These are phyloP conservation scores for Drosophila sordidapex DNA, from an alignment of 2,888 invertebrate genomes.

Conservation along the genomic window DNA sequence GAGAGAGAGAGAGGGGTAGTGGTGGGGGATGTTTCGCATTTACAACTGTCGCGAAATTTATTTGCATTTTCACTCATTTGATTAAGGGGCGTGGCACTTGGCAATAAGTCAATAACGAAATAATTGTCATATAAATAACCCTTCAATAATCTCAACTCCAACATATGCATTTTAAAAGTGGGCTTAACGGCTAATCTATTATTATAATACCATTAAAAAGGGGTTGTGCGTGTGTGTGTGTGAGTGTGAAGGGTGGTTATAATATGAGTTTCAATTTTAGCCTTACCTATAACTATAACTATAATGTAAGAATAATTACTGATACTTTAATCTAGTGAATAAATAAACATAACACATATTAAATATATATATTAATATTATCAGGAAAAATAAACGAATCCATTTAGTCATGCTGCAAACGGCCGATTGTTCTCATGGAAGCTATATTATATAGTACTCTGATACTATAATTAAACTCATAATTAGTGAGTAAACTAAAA, in stretches of 20 bases:
- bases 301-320: neutral
- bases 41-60: slow-evolving; percentile 54
- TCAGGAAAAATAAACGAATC: neutral
- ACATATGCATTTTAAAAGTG: slow-evolving; percentile 40
- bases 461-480: neutral
- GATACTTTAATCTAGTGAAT: neutral
- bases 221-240: slow-evolving; percentile 3
- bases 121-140: slow-evolving; percentile 58
- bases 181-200: slow-evolving; percentile 36
- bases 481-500: neutral
- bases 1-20: neutral
- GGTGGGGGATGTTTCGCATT: neutral
- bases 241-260: neutral
- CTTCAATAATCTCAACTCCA: slow-evolving; percentile 40
- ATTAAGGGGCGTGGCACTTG: slow-evolving; percentile 47
- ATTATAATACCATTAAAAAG: slow-evolving; percentile 7
- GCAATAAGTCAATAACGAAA: slow-evolving; percentile 60
- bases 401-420: neutral
- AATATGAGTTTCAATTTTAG: slow-evolving; percentile 19
- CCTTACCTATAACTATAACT: neutral
- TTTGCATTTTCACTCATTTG: slow-evolving; percentile 44
- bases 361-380: too few species aligned
- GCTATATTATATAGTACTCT: neutral
- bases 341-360: too few species aligned
- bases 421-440: neutral